phyloP scores from a whole-genome alignment of 2,797 vertebrate species.

The Alfaro cultratus region DNA sequence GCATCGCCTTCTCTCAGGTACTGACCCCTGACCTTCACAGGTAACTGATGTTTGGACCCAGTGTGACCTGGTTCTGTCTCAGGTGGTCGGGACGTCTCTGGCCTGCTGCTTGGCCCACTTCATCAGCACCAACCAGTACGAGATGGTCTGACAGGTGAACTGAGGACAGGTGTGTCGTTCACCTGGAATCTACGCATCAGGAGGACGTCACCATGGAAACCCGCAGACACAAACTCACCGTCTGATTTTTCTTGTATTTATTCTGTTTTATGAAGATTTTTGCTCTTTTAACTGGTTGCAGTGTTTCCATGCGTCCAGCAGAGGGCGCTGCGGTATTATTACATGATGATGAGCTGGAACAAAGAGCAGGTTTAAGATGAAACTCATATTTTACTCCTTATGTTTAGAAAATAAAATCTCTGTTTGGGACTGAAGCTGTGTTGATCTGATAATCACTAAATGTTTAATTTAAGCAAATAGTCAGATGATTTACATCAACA shows the following conservation, averaged over 20 bases:
- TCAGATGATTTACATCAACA: background rate
- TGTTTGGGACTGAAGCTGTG: background rate
- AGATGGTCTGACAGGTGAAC: slow-evolving; percentile 90
- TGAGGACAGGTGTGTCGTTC: background rate
- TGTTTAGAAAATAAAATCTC: background rate
- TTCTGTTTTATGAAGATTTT: background rate
- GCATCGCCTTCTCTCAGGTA: slow-evolving; percentile 95
- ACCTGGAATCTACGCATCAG: background rate
- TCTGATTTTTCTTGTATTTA: slow-evolving; percentile 6
- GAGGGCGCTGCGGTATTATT: background rate
- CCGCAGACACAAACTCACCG: background rate
- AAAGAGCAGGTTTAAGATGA: background rate
- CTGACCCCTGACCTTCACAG: background rate
- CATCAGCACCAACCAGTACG: slow-evolving; percentile 96
- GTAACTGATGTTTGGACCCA: background rate
- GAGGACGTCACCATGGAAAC: slow-evolving; percentile 29
- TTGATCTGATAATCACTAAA: background rate
- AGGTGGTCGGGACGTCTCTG: slow-evolving; percentile 92
- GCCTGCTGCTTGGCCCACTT: slow-evolving; percentile 94
- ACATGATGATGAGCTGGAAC: background rate
- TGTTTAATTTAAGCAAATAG: background rate
- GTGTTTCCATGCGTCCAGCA: background rate
- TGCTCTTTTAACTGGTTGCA: background rate
- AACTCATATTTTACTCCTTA: background rate
- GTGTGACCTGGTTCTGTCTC: slow-evolving; percentile 18